Percentiles rank a stretch among this genome's conserved stretches.
phyloP scores from a whole-genome alignment of 2,797 vertebrate genomes.

The Pipistrellus nathusii region DNA sequence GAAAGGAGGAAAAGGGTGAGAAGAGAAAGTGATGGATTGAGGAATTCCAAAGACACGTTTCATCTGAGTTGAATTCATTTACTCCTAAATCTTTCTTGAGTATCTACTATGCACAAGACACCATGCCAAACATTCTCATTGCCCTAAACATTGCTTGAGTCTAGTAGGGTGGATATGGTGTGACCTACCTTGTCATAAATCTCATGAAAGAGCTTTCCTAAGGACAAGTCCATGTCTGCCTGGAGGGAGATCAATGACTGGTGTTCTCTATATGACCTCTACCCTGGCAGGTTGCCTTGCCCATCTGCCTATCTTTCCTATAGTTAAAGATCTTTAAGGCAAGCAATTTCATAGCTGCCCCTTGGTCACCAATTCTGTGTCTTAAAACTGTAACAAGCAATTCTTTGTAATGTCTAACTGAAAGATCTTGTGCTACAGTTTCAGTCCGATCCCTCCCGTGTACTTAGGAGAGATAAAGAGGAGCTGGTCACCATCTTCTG shows the following conservation, averaged over 20 bases:
- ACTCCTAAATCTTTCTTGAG: not conserved
- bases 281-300: not conserved
- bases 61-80: conserved; percentile 10
- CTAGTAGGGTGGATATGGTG: not conserved
- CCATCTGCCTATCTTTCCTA: not conserved
- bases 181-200: not conserved
- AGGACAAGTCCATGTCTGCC: not conserved
- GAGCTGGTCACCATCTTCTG: not conserved
- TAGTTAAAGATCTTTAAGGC: not conserved
- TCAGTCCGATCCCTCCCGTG: not conserved
- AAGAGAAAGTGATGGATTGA: not conserved
- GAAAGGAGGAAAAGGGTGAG: not conserved
- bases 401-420: not conserved
- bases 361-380: not conserved
- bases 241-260: not conserved
- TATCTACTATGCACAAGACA: not conserved
- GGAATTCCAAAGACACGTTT: not conserved
- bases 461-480: not conserved
- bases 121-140: not conserved
- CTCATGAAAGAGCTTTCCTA: not conserved
- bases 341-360: not conserved
- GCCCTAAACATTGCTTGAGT: not conserved
- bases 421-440: not conserved
- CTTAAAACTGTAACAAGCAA: not conserved
- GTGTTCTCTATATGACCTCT: not conserved